Evolutionary conservation across 2,888 invertebrate genomes (phyloP).

Genomic region (Eugnorisma glareosa): DNA sequence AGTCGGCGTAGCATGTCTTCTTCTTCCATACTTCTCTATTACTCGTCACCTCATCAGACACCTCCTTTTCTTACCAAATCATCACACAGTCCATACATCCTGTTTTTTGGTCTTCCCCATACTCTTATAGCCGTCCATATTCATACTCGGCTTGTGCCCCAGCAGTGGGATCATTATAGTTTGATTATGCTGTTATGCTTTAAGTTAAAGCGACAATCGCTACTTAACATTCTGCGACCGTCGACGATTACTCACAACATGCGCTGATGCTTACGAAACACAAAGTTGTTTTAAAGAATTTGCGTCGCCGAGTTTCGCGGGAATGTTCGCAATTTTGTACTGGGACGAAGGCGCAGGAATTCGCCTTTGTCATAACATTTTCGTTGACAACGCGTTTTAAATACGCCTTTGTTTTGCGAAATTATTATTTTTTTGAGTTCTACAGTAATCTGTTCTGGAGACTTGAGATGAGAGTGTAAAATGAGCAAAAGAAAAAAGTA

Average conservation of each 20-base stretch:
- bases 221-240: constrained; percentile 6
- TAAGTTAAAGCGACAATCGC: background rate
- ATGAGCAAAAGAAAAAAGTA: background rate
- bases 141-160: background rate
- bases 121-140: background rate
- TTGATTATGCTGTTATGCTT: background rate
- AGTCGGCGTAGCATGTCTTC: background rate
- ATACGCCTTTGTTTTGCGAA: constrained; percentile 57
- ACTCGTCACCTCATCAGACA: background rate
- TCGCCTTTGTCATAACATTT: constrained; percentile 71
- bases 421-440: constrained; percentile 48
- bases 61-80: background rate
- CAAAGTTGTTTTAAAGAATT: constrained; percentile 73
- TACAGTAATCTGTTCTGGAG: constrained; percentile 3
- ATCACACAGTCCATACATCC: background rate
- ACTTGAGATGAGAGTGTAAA: constrained; percentile 15
- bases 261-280: constrained; percentile 57
- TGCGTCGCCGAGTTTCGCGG: constrained; percentile 59
- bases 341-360: constrained; percentile 61
- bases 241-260: constrained; percentile 39
- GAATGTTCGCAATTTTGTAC: constrained; percentile 69
- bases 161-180: background rate
- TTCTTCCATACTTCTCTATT: background rate
- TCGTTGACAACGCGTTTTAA: constrained; percentile 65
- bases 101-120: background rate